Conservation (phyloP, 1,140 invertebrate species). For the Atta cephalotes region DNA sequence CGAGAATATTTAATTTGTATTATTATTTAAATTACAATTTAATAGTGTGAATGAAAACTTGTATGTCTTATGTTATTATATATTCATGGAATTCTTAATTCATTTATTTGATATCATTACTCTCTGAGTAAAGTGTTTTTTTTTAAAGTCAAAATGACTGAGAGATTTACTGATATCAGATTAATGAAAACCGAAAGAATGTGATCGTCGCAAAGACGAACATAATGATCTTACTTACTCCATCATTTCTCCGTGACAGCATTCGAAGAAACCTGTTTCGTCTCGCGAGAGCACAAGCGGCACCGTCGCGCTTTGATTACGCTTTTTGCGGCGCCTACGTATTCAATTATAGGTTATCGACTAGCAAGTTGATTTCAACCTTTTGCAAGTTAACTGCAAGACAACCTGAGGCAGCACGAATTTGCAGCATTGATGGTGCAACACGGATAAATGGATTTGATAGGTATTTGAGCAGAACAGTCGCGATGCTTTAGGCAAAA, state of each 20-base stretch:
- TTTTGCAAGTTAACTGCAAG: conserved; percentile 13
- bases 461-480: background rate
- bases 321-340: conserved; percentile 37
- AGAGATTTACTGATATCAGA: conserved; percentile 1
- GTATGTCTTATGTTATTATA: background rate
- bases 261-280: conserved; percentile 56
- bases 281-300: conserved; percentile 28
- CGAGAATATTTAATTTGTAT: conserved; percentile 16
- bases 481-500: background rate
- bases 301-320: conserved; percentile 44
- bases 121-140: background rate
- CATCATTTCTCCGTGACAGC: conserved; percentile 43
- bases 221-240: conserved; percentile 35
- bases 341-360: conserved; percentile 52
- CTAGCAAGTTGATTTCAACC: conserved; percentile 42
- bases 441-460: conserved; percentile 16
- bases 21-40: conserved; percentile 16
- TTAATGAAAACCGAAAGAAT: conserved; percentile 35
- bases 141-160: background rate
- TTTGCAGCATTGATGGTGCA: conserved; percentile 24
- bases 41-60: background rate
- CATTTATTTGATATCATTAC: background rate
- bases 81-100: conserved; percentile 4
- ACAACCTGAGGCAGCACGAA: background rate
- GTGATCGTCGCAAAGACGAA: conserved; percentile 1